Evolutionary conservation across 2,113 vertebrate species (phyloP).

Genomic region (Alligator mississippiensis): DNA sequence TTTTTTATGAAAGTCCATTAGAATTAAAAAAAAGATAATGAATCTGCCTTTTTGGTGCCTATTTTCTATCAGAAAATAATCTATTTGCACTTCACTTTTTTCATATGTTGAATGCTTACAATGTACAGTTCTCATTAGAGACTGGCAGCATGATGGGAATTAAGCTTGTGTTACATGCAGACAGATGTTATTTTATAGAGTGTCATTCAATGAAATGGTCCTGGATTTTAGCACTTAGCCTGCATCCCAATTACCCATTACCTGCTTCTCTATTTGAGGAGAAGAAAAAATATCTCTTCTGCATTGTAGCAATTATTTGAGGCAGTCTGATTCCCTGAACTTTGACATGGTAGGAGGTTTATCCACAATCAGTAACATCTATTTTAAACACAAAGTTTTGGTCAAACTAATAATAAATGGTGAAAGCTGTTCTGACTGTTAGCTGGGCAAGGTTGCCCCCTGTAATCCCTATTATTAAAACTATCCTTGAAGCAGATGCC

Average conservation of each 20-base stretch:
- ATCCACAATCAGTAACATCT: not conserved
- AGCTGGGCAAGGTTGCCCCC: not conserved
- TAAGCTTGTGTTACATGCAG: constrained; percentile 19
- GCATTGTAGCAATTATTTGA: constrained; percentile 12
- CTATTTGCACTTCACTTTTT: not conserved
- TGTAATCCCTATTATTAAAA: not conserved
- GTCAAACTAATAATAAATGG: not conserved
- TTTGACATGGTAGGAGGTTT: not conserved
- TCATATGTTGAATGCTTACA: not conserved
- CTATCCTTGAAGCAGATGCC: not conserved
- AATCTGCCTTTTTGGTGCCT: not conserved
- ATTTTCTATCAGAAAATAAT: constrained; percentile 7
- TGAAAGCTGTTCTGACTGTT: not conserved
- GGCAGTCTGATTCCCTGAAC: constrained; percentile 1
- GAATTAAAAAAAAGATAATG: not conserved
- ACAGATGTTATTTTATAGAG: constrained; percentile 56
- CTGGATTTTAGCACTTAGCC: constrained; percentile 51
- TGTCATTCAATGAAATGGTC: constrained; percentile 33
- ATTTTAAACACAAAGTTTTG: not conserved
- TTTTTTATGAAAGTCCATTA: not conserved
- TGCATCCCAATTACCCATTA: constrained; percentile 42
- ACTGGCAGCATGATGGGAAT: constrained; percentile 28
- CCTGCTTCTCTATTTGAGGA: constrained; percentile 5
- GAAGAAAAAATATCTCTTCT: constrained; percentile 19
- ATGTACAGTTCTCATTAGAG: constrained; percentile 31